Evolutionary conservation across 2,113 vertebrate genomes (phyloP).

Genomic region (Cacatua alba): DNA sequence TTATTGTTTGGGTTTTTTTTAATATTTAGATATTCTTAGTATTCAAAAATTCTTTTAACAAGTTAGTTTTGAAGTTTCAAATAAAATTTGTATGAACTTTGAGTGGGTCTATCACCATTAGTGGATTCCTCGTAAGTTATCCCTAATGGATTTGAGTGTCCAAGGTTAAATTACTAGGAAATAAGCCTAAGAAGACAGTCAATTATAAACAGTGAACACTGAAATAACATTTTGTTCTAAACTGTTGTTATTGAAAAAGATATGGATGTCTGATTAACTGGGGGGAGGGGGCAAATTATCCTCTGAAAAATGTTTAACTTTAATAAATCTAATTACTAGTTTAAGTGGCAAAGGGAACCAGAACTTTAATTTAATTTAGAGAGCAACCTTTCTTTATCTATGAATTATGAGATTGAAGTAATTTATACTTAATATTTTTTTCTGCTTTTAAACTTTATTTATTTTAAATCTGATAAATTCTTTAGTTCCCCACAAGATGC

Average conservation of each 20-base stretch:
- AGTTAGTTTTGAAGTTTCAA: neutral
- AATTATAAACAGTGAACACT: neutral
- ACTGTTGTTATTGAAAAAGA: neutral
- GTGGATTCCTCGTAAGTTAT: neutral
- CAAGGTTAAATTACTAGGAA: neutral
- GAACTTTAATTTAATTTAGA: neutral
- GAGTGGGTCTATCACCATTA: neutral
- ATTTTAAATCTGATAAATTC: conserved; percentile 38
- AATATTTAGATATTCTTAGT: neutral
- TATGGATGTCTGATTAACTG: neutral
- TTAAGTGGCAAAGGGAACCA: neutral
- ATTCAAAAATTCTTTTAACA: neutral
- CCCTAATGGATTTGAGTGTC: neutral
- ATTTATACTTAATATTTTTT: conserved; percentile 49
- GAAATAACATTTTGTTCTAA: neutral
- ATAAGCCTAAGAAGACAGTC: neutral
- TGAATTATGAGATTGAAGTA: conserved; percentile 2
- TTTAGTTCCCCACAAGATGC: neutral
- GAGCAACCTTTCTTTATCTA: neutral
- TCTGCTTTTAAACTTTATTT: conserved; percentile 52
- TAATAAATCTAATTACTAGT: neutral
- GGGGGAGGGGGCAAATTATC: neutral
- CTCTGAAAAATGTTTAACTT: neutral
- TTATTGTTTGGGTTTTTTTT: neutral
- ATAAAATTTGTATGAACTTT: neutral